Conservation (phyloP, 2,797 vertebrate genomes). For the Argentina silus region DNA sequence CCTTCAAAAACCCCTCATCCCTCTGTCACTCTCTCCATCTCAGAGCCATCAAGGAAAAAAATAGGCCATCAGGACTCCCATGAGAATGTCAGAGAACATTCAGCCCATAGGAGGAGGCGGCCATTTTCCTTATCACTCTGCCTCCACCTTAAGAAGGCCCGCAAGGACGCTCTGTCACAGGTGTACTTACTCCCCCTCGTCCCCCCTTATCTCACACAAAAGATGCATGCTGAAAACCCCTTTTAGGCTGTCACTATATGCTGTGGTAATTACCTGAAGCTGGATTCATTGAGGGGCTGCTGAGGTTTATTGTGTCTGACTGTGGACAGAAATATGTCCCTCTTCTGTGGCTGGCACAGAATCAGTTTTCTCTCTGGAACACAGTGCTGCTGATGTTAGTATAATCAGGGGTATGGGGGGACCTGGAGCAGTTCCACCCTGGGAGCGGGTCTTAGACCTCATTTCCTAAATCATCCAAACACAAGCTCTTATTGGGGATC, state of each 20-base stretch:
- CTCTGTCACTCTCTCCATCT: constrained; percentile 8
- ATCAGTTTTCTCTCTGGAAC: constrained; percentile 29
- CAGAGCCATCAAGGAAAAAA: constrained; percentile 1
- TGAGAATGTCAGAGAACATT: constrained; percentile 21
- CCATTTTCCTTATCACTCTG: constrained; percentile 53
- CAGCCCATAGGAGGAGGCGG: constrained; percentile 16
- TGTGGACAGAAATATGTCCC: constrained; percentile 24
- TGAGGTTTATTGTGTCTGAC: neutral
- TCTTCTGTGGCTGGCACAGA: neutral
- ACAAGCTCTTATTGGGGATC: constrained; percentile 5
- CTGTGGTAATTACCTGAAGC: constrained; percentile 50
- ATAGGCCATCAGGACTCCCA: constrained; percentile 19
- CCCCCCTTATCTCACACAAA: constrained; percentile 30
- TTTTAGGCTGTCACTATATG: constrained; percentile 26
- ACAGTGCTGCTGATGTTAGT: constrained; percentile 27
- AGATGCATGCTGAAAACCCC: constrained; percentile 27
- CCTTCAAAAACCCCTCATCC: neutral
- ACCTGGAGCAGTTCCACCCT: neutral
- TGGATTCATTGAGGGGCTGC: constrained; percentile 37
- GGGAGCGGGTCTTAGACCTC: neutral
- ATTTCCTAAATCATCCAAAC: constrained; percentile 9
- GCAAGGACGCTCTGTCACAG: constrained; percentile 29
- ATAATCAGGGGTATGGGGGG: neutral
- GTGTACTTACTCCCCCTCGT: constrained; percentile 9
- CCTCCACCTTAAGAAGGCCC: constrained; percentile 46